Evolutionary conservation across 2,888 invertebrate genomes (phyloP).

Genomic region (Mimachlamys varia): DNA sequence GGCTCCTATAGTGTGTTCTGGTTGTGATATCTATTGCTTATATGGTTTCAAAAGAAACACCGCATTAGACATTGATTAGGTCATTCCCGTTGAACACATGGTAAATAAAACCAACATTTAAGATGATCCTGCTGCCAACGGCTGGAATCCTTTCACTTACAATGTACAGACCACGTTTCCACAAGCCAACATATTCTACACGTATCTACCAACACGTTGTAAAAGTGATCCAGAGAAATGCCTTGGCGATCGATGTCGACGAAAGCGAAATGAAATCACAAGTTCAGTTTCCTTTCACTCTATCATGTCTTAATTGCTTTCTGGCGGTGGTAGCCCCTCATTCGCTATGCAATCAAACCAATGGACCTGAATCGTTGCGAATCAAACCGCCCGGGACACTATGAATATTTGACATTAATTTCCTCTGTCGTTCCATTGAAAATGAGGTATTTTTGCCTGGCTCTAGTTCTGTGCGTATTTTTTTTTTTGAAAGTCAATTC

Average conservation of each 20-base stretch:
- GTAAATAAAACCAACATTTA: neutral
- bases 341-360: constrained; percentile 2
- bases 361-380: constrained; percentile 1
- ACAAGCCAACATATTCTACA: neutral
- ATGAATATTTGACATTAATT: constrained; percentile 34
- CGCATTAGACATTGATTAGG: neutral
- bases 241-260: neutral
- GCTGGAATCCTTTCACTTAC: neutral
- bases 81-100: neutral
- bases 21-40: neutral
- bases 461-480: neutral
- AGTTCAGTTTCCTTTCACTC: constrained; percentile 7
- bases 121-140: neutral
- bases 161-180: neutral
- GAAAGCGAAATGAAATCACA: constrained; percentile 10
- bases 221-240: neutral
- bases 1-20: neutral
- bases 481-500: constrained; percentile 19
- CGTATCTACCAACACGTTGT: neutral
- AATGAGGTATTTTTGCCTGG: constrained; percentile 11
- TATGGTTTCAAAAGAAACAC: neutral
- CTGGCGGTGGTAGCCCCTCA: constrained; percentile 14
- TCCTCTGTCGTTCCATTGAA: neutral
- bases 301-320: constrained; percentile 31
- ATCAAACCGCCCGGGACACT: constrained; percentile 29